Evolutionary conservation across 2,113 vertebrate genomes (phyloP).

Genomic region (Talpa occidentalis): DNA sequence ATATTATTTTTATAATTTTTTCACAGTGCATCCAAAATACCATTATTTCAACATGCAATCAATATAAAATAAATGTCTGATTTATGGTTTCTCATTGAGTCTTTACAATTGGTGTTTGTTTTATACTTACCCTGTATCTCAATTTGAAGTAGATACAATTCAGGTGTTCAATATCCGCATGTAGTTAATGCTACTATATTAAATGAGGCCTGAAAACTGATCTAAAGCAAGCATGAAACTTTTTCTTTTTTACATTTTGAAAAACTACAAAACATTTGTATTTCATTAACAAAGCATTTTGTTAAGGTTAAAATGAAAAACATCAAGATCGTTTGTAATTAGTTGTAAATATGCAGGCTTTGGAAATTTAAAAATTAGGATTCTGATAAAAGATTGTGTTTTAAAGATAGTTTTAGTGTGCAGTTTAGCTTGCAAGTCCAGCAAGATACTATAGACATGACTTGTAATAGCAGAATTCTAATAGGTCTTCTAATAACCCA

Average conservation of each 20-base stretch:
- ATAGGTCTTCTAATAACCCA: not conserved
- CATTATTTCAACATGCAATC: not conserved
- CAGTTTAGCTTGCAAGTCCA: not conserved
- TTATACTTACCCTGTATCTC: not conserved
- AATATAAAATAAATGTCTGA: too few relatives aligned
- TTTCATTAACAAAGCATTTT: not conserved
- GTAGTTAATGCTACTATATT: too few relatives aligned
- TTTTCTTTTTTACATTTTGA: not conserved
- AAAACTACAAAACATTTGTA: not conserved
- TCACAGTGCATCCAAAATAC: not conserved
- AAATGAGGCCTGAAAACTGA: not conserved
- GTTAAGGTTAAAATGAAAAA: not conserved
- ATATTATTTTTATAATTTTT: not conserved
- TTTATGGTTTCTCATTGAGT: not conserved
- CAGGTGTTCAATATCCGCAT: not conserved
- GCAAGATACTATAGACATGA: not conserved
- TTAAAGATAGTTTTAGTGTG: not conserved
- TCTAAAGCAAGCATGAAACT: not conserved
- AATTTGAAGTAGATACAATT: not conserved
- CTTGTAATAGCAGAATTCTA: too few relatives aligned
- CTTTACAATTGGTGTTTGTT: not conserved
- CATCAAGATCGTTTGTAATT: not conserved
- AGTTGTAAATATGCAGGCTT: not conserved
- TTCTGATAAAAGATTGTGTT: not conserved
- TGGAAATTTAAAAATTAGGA: not conserved